Evolutionary conservation across 2,888 invertebrate genomes (phyloP).

Genomic region (Nemoura dubitans): DNA sequence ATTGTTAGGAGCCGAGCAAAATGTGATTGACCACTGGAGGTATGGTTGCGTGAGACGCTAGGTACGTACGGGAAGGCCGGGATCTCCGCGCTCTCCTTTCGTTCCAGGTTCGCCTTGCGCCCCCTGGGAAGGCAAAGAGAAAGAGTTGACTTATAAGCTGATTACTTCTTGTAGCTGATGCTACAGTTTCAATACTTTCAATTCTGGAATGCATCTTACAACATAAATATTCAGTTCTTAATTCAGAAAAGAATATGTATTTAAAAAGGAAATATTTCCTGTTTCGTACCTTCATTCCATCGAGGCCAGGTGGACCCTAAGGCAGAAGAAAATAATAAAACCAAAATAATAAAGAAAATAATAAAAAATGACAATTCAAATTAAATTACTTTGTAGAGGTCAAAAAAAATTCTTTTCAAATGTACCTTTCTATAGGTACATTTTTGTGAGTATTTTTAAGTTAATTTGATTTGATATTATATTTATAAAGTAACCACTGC

Average conservation of each 20-base stretch:
- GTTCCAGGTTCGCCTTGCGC: constrained; percentile 91
- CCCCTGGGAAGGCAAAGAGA: constrained; percentile 67
- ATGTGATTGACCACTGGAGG: background rate
- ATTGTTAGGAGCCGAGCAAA: constrained; percentile 23
- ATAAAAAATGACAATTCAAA: constrained; percentile 51
- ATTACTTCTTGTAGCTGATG: no score
- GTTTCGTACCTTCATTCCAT: constrained; percentile 92
- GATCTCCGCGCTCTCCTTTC: constrained; percentile 93
- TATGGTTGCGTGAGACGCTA: background rate
- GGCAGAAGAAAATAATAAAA: constrained; percentile 66
- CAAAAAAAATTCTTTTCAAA: constrained; percentile 41
- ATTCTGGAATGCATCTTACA: no score
- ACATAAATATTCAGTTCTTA: no score
- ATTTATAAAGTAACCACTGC: background rate
- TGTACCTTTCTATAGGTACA: constrained; percentile 42
- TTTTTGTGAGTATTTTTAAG: background rate
- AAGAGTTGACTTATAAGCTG: no score
- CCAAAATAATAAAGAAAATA: constrained; percentile 55
- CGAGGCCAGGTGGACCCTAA: constrained; percentile 93
- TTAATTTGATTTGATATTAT: background rate
- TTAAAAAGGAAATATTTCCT: background rate
- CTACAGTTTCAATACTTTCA: no score
- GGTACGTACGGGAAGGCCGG: constrained; percentile 87
- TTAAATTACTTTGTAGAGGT: constrained; percentile 48
- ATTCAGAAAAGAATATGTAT: background rate